Evolutionary conservation across 2,113 vertebrate genomes (phyloP), one percentile per base, ranked within the genome.

Genomic region (Corynorhinus townsendii): DNA sequence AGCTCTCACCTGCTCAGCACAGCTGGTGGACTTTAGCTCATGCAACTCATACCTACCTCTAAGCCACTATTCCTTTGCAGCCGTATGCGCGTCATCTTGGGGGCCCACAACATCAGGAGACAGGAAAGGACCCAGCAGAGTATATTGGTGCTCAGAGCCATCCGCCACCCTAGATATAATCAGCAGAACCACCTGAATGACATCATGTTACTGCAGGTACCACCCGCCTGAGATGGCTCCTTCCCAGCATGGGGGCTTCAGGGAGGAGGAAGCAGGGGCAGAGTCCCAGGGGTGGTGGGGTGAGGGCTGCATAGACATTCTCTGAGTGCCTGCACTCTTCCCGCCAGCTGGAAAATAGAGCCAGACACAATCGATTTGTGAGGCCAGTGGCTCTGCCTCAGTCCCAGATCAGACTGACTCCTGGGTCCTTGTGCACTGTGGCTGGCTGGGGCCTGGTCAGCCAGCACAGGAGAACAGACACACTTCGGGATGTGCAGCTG

Each of bases 201-300:
- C 62, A 96, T 97, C 92, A 97, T 97, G 97, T 66, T 96, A 24
- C 84, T 97, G 35, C 64, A 96, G 96, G 97, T 96, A 87, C 38
- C 2, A 0, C 10, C 15, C 35, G 4, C 8, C 68, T n/a, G 40
- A 33, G 30, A 10, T 2, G 1, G 16, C 12, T 33, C 0, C 9
- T 28, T 76, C 52, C 22, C 4, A 38, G 7, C 4, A 1, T 40
- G 10, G 9, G 28, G 12, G 17, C 30, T 49, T 75, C 38, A 3
- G 9, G 49, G 43, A 82, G 30, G 54, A 54, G 79, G 35, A 56
- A 35, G 28, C n/a, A 6, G 5, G 40, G 26, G 14, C 52, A 47
- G 22, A 33, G 4, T 9, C 30, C 24, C 7, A 8, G 56, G 38
- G 19, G 7, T 4, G 76, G 2, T 0, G 12, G 12, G n/a, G 14